These are phyloP conservation scores for Asbolus verrucosus DNA, from an alignment of 1,140 invertebrate species.

Conservation along the genomic window DNA sequence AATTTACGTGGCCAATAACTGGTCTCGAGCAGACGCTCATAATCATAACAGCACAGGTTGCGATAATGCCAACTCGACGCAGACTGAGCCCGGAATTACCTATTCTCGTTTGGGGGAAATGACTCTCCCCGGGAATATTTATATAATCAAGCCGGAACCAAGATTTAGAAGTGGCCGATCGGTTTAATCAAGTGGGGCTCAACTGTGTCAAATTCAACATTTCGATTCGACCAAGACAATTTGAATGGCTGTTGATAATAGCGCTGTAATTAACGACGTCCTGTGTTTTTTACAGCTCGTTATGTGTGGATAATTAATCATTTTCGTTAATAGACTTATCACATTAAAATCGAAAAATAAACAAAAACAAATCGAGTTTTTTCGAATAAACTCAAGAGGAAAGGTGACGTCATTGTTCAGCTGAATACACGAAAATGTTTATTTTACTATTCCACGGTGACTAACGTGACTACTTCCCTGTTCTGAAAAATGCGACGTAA, in stretches of 20 bases:
- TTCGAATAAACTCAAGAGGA: too few species aligned
- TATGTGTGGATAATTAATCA: not conserved
- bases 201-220: conserved; percentile 26
- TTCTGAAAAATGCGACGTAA: too few species aligned
- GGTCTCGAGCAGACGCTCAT: conserved; percentile 50
- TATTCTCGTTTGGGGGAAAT: conserved; percentile 7
- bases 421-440: too few species aligned
- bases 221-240: conserved; percentile 19
- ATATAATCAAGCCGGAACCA: conserved; percentile 7
- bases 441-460: too few species aligned
- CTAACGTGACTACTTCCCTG: too few species aligned
- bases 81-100: conserved; percentile 29
- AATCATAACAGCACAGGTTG: conserved; percentile 54
- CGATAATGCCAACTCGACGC: conserved; percentile 45
- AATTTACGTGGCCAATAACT: conserved; percentile 55
- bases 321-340: conserved; percentile 13
- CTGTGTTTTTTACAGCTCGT: conserved; percentile 4
- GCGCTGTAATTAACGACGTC: conserved; percentile 9
- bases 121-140: not conserved
- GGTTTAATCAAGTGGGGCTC: conserved; percentile 5
- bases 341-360: too few species aligned
- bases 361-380: too few species aligned
- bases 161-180: too few species aligned
- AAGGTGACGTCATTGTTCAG: too few species aligned
- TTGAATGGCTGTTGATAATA: conserved; percentile 27